Evolutionary conservation across 2,888 invertebrate genomes (phyloP).

Genomic region (Ectemnius continuus): DNA sequence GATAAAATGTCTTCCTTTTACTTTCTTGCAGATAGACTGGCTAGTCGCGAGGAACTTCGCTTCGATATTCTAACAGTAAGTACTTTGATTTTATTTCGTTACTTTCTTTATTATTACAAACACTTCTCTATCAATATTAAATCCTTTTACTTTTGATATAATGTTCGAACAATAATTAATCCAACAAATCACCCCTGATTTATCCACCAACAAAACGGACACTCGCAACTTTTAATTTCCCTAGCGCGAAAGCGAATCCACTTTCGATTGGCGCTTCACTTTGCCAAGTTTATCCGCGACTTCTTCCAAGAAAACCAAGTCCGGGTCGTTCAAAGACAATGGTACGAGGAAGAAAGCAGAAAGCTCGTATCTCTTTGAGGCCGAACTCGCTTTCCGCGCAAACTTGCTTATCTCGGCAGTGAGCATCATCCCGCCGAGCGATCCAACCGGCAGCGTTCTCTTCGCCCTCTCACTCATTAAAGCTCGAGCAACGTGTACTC

Average conservation of each 20-base stretch:
- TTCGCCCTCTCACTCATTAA: constrained; percentile 30
- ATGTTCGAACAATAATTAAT: not conserved
- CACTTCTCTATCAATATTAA: no score
- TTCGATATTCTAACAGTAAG: not conserved
- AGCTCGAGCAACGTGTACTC: constrained; percentile 7
- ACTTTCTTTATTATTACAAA: no score
- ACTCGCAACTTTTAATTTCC: no score
- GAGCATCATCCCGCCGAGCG: not conserved
- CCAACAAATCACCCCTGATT: not conserved
- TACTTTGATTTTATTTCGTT: not conserved
- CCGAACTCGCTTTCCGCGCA: not conserved
- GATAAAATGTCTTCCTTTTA: no score
- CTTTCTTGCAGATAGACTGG: no score
- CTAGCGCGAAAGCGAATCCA: not conserved
- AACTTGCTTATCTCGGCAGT: not conserved
- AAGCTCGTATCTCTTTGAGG: not conserved
- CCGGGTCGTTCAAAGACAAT: no score
- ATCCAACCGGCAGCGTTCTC: not conserved
- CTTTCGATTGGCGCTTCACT: constrained; percentile 4
- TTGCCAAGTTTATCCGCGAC: not conserved
- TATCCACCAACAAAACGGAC: no score
- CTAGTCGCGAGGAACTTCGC: no score
- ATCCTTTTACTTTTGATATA: not conserved
- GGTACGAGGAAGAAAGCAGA: no score
- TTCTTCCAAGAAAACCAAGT: not conserved